These are phyloP conservation scores for Phrynocephalus versicolor DNA, from an alignment of 2,113 vertebrate species.

Conservation along the genomic window DNA sequence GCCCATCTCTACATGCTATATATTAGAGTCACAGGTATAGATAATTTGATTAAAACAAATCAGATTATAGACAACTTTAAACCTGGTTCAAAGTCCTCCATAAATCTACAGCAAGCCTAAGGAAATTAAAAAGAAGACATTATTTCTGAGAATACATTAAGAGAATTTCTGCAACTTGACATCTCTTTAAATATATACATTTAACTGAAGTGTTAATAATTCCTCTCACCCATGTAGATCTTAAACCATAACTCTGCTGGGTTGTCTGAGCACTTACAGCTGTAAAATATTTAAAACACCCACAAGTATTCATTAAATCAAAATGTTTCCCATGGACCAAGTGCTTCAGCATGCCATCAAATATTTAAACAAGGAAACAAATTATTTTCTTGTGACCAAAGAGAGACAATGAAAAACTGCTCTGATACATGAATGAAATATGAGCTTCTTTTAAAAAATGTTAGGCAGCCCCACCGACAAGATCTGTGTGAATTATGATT, in stretches of 20 bases:
- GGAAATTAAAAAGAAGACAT: background rate
- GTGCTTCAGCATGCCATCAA: slow-evolving; percentile 39
- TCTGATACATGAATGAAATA: background rate
- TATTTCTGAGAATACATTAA: background rate
- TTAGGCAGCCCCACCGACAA: too few relatives aligned
- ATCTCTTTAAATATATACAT: slow-evolving; percentile 15
- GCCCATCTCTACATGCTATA: too few relatives aligned
- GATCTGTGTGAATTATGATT: background rate
- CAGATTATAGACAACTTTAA: background rate
- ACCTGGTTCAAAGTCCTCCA: background rate
- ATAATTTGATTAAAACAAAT: too few relatives aligned
- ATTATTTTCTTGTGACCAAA: slow-evolving; percentile 17
- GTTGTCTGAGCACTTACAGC: slow-evolving; percentile 15
- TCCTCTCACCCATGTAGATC: background rate
- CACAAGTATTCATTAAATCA: background rate
- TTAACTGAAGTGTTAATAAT: slow-evolving; percentile 2
- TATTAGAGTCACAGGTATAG: too few relatives aligned
- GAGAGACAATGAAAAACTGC: background rate
- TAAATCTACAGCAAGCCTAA: background rate
- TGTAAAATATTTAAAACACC: slow-evolving; percentile 27
- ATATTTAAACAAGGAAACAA: slow-evolving; percentile 38
- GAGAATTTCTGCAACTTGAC: background rate
- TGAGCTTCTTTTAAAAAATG: background rate
- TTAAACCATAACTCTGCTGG: background rate
- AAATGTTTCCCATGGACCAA: background rate